Percentiles rank a stretch among this genome's conserved stretches.
Evolutionary conservation across 2,797 vertebrate genomes (phyloP).

Genomic region (Enteromius viviparus): DNA sequence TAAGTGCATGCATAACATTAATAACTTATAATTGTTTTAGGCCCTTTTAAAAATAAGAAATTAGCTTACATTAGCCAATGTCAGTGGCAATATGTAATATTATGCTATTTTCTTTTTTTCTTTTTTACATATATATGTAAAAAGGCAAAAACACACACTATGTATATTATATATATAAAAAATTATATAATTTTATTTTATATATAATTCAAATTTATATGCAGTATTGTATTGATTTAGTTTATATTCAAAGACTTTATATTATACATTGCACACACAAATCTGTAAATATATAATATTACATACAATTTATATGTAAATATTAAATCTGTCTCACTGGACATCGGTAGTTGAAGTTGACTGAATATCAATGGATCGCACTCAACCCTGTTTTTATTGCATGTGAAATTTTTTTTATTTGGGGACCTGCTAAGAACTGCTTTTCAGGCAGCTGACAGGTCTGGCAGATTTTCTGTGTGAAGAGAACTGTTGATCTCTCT

Average conservation of each 20-base stretch:
- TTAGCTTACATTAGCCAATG: background rate
- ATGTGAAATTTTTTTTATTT: background rate
- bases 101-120: background rate
- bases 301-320: background rate
- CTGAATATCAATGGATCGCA: background rate
- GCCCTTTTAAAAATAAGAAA: background rate
- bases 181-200: no score
- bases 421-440: background rate
- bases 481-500: constrained; percentile 3
- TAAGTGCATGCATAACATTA: background rate
- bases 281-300: no score
- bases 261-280: no score
- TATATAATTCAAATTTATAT: no score
- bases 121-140: no score
- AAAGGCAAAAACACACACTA: no score
- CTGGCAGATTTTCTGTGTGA: constrained; percentile 11
- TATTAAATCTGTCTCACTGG: background rate
- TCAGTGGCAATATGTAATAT: background rate
- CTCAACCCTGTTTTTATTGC: background rate
- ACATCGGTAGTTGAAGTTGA: background rate
- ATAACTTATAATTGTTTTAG: background rate
- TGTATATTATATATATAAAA: no score
- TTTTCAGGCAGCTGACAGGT: constrained; percentile 9
- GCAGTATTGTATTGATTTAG: no score
- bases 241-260: no score